Evolutionary conservation across 2,888 invertebrate genomes (phyloP).

Genomic region (Hedya salicella): DNA sequence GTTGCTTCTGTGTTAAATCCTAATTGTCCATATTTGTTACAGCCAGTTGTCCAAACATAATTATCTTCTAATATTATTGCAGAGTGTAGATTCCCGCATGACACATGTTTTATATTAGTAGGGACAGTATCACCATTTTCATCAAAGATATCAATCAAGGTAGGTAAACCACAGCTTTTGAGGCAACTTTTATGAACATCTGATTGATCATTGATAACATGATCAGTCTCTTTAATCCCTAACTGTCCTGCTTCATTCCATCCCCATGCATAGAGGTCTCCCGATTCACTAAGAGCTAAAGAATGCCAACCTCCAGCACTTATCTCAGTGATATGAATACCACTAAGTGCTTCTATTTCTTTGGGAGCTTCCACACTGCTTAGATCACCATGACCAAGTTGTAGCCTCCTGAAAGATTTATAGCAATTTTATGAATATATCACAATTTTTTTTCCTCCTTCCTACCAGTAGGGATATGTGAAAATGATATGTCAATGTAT

Average conservation of each 20-base stretch:
- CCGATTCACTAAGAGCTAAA: slow-evolving; percentile 90
- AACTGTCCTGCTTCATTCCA: slow-evolving; percentile 96
- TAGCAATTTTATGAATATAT: too few species aligned
- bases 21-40: slow-evolving; percentile 93
- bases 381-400: slow-evolving; percentile 92
- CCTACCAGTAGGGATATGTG: too few species aligned
- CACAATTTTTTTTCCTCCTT: too few species aligned
- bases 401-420: slow-evolving; percentile 89
- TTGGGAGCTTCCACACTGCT: slow-evolving; percentile 86
- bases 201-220: slow-evolving; percentile 47
- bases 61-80: slow-evolving; percentile 88
- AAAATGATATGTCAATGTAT: too few species aligned
- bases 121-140: slow-evolving; percentile 72
- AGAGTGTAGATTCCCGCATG: slow-evolving; percentile 92
- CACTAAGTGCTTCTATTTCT: slow-evolving; percentile 89
- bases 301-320: slow-evolving; percentile 95
- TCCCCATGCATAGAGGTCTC: slow-evolving; percentile 96
- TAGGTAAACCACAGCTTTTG: slow-evolving; percentile 67
- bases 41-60: slow-evolving; percentile 90
- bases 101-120: slow-evolving; percentile 85
- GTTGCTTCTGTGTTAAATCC: slow-evolving; percentile 70
- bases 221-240: slow-evolving; percentile 84
- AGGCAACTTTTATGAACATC: slow-evolving; percentile 48
- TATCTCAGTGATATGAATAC: slow-evolving; percentile 89
- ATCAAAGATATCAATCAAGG: slow-evolving; percentile 70